These are phyloP conservation scores for Proisotoma minuta DNA, from an alignment of 2,888 invertebrate species.

Conservation along the genomic window DNA sequence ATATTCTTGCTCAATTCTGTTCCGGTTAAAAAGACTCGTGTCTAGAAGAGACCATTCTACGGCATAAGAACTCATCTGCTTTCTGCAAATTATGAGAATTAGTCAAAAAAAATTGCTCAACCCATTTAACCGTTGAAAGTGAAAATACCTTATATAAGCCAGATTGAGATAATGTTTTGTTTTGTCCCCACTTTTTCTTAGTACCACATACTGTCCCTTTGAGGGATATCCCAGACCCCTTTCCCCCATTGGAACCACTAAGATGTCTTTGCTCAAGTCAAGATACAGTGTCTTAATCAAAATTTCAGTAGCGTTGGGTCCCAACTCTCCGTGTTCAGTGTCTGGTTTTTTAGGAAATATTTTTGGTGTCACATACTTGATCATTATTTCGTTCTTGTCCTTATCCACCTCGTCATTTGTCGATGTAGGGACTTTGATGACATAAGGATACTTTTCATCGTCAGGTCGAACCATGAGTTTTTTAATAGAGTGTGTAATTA, in stretches of 20 bases:
- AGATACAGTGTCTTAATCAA: neutral
- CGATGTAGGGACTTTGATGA: neutral
- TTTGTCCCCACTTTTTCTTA: conserved; percentile 17
- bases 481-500: neutral
- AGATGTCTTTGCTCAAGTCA: conserved; percentile 12
- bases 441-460: conserved; percentile 3
- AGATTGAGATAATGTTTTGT: conserved; percentile 22
- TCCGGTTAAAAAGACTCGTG: neutral
- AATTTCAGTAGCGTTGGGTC: neutral
- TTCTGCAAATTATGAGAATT: neutral
- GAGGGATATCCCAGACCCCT: conserved; percentile 20
- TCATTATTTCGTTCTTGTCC: neutral
- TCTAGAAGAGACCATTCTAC: conserved; percentile 5
- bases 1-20: conserved; percentile 6
- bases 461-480: conserved; percentile 4
- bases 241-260: conserved; percentile 24
- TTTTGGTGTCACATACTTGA: neutral
- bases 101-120: neutral
- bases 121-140: neutral
- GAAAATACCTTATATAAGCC: conserved; percentile 22
- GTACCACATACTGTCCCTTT: conserved; percentile 22
- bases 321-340: neutral
- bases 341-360: neutral
- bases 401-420: neutral
- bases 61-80: neutral